Base-by-base conservation (phyloP, 2,113 vertebrate genomes). In the Chaetura pelagica region DNA sequence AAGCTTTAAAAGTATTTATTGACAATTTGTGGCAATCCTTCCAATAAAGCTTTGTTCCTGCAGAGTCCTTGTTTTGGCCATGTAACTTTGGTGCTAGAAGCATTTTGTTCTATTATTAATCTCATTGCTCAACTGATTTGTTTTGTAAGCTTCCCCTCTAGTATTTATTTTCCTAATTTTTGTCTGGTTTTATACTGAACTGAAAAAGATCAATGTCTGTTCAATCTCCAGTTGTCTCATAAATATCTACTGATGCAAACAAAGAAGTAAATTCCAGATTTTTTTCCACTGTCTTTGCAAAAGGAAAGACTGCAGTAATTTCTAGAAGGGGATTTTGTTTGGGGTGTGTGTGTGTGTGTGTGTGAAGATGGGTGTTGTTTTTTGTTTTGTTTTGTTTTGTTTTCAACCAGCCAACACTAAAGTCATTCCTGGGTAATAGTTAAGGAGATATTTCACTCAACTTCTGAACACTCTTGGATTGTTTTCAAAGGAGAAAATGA, bases 401-500 rank as follows among this genome's bases (percentile, higher is more conserved):
- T 91, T 75, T 71, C 79, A 90, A 74, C 12, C 44, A 87, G 22
- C 38, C 88, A 72, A 64, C 49, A 72, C 54, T 91, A 90, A 95
- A 89, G 54, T 46, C 21, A 78, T 72, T 96, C 94, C 80, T n/a
- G 30, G 15, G 91, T 72, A 91, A 93, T 94, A 97, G 61, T 92
- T 95, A 84, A 91, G 66, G 90, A 61, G 84, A 96, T 80, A 90
- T 97, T 98, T 96, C 92, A 92, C 86, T 89, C 90, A 95, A 94
- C 69, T 75, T 85, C 82, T 74, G 58, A 96, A 93, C 90, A 29
- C 64, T 92, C 59, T 80, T 92, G 97, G 94, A 96, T 94, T 93
- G 88, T 84, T 95, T 97, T 96, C 95, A 96, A 92, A 95, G 59
- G 54, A 83, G 67, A 67, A 59, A 95, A 97, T 71, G 93, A 95